Conservation (phyloP, 2,888 invertebrate genomes). For the Chironomus riparius region DNA sequence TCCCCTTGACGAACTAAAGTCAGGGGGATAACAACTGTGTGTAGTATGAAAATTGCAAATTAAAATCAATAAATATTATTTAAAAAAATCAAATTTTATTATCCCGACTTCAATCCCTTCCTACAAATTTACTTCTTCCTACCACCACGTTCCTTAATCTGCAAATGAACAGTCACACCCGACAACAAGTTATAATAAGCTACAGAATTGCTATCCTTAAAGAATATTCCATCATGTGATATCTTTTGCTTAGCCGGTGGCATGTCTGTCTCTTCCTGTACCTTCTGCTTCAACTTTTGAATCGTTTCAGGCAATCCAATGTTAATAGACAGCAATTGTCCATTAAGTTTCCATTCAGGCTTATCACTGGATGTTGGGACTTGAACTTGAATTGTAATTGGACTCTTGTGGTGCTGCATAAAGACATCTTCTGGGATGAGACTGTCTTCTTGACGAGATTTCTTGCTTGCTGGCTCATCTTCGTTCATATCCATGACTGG, state of each 20-base stretch:
- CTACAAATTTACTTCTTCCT: slow-evolving; percentile 70
- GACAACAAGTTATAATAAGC: slow-evolving; percentile 92
- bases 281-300: slow-evolving; percentile 76
- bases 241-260: slow-evolving; percentile 96
- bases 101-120: no score
- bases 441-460: slow-evolving; percentile 83
- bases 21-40: no score
- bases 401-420: slow-evolving; percentile 60
- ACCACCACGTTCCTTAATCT: slow-evolving; percentile 95
- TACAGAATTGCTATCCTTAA: slow-evolving; percentile 90
- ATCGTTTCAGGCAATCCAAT: slow-evolving; percentile 69
- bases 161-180: slow-evolving; percentile 74
- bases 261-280: slow-evolving; percentile 81
- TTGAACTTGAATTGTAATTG: slow-evolving; percentile 71
- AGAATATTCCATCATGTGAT: slow-evolving; percentile 84
- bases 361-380: slow-evolving; percentile 81
- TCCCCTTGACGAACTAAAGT: no score
- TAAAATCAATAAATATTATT: no score
- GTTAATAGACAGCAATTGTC: slow-evolving; percentile 72
- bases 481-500: slow-evolving; percentile 53
- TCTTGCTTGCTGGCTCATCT: slow-evolving; percentile 82
- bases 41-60: no score
- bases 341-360: slow-evolving; percentile 90
- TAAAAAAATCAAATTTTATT: no score
- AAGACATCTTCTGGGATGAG: slow-evolving; percentile 83